Evolutionary conservation across 2,888 invertebrate species (phyloP), one percentile per base, ranked within the genome.

Genomic region (Sarcophaga carnaria): DNA sequence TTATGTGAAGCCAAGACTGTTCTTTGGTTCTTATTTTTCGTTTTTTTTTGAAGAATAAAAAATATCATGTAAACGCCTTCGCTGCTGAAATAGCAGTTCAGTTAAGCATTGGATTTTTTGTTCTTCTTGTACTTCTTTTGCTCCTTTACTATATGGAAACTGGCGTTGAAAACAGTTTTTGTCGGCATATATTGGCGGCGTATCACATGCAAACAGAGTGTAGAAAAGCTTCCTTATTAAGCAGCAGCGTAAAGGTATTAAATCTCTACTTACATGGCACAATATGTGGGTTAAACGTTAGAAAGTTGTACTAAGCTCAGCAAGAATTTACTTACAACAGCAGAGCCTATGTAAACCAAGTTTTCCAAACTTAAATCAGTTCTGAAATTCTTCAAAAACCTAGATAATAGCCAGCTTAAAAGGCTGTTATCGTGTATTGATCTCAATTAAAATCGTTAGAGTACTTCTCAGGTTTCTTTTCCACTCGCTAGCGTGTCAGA

Each of bases 141-240:
- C 37, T 37, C 37, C 37, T 37, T 37, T 10, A 37, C 37, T 37
- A 37, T 37, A 37, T 83, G 70, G 89, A 90, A 91, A 91, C 80
- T 54, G 71, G 91, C 92, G 92, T 91, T 92, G 92, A 92, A 92
- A 92, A 90, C 88, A 89, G 72, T 87, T 91, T 92, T 90, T 91
- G 92, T 91, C 91, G 92, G 92, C 90, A 90, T 76, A 54, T 12
- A 54, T 66, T 80, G 72, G 66, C 76, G 69, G 71, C 69, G 62
- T 77, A 70, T 76, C 59, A 47, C 63, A 82, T 62, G 60, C 59
- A 45, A 63, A 22, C 66, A 60, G 54, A 74, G 78, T 69, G 62
- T 27, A 25, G 75, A 79, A 85, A 74, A 83, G 85, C 80, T 85
- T 88, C 80, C 79, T 78, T 70, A 75, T 69, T 59, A 10, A 27